Conservation (phyloP, 2,113 vertebrate species). For the Trinectes maculatus region DNA sequence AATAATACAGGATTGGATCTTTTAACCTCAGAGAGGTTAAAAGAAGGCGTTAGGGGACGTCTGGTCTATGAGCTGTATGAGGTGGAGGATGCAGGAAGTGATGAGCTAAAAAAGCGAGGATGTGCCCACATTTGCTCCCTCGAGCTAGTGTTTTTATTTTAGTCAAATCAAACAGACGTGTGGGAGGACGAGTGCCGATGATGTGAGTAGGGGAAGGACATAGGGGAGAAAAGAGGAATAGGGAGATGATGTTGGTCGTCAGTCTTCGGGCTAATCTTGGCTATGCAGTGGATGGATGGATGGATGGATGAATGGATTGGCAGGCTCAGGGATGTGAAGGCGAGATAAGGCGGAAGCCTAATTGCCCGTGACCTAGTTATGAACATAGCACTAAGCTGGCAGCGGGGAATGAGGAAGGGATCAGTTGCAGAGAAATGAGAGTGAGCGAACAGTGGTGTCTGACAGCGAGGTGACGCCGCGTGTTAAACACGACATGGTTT, state of each 20-base stretch:
- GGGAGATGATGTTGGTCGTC: slow-evolving; percentile 39
- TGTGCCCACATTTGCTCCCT: slow-evolving; percentile 19
- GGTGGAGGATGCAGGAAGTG: background rate
- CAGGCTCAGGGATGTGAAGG: slow-evolving; percentile 38
- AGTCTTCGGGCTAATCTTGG: slow-evolving; percentile 53
- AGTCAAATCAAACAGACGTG: slow-evolving; percentile 26
- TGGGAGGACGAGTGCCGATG: slow-evolving; percentile 19
- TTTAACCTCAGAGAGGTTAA: slow-evolving; percentile 9
- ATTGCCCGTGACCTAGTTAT: slow-evolving; percentile 64
- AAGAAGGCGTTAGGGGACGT: background rate
- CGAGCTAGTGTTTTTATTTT: slow-evolving; percentile 34
- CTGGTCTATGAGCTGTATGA: slow-evolving; percentile 5
- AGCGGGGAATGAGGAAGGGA: slow-evolving; percentile 35
- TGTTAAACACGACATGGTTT: slow-evolving; percentile 45
- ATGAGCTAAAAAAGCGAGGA: slow-evolving; percentile 1
- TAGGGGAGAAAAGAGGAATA: background rate
- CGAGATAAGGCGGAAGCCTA: slow-evolving; percentile 40
- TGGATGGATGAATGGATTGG: slow-evolving; percentile 39
- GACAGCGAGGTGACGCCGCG: slow-evolving; percentile 58
- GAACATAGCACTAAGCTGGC: slow-evolving; percentile 44
- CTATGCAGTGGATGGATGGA: slow-evolving; percentile 16
- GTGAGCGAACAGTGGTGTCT: slow-evolving; percentile 24
- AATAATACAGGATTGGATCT: slow-evolving; percentile 25
- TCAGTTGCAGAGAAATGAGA: slow-evolving; percentile 27
- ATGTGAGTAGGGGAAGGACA: slow-evolving; percentile 37